Evolutionary conservation across 2,113 vertebrate genomes (phyloP), one percentile per base, ranked within the genome.

Genomic region (Gymnorhina tibicen): DNA sequence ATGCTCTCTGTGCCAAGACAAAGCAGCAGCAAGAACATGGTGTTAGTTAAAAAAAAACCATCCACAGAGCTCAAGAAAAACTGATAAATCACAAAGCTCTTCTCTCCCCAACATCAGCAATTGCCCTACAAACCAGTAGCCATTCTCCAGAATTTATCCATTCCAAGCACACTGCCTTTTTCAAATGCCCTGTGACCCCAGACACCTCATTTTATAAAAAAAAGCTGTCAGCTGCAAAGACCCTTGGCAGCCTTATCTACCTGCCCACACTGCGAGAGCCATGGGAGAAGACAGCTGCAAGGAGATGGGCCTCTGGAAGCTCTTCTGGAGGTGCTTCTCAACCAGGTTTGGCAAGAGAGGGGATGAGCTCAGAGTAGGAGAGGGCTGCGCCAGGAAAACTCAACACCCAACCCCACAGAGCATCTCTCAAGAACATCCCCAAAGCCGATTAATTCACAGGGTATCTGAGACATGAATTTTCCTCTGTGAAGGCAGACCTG

Each of bases 261-360:
- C 97, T 70, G 91, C 88, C 41, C 93, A 95, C 96, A 97, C 95
- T 96, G 95, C 96, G 97, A 97, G 42, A 42, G 22, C 74, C 93
- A 92, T 55, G 42, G 97, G 87, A 76, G 97, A 98, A 92, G 97
- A 91, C 35, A 98, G 96, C 87, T 98, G 97, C 75, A 98, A 96
- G 11, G 88, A 94, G 73, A 95, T 95, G 22, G 79, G 80, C 66
- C 81, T 96, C 89, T 97, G 98, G 72, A 98, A 96, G n/a, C 97
- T 95, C 80, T 97, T 98, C 19, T 55, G 27, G 79, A 70, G 35
- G 15, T 37, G n/a, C 32, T 70, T 56, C 49, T 69, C 58, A 84
- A 97, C 95, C 95, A 97, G 73, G 68, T 96, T 98, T 98, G 95
- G 4, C 63, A 93, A 91, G 1, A 3, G 62, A 77, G 35, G 22